phyloP scores from a whole-genome alignment of 2,797 vertebrate species.

The Crax fasciolata region DNA sequence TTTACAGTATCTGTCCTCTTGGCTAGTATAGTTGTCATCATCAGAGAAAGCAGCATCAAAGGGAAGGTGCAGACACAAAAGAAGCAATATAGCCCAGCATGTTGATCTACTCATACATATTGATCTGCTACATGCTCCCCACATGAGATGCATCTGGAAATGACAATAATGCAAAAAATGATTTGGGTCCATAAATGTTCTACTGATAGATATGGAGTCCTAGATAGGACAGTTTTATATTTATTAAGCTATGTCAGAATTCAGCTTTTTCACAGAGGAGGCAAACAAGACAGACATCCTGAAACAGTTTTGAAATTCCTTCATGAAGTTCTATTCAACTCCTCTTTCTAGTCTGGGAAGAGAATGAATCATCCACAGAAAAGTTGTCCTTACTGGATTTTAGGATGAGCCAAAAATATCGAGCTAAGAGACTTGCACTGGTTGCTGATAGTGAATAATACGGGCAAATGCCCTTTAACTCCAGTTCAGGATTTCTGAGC shows the following conservation, averaged over 20 bases:
- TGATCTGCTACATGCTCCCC: neutral
- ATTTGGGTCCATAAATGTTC: neutral
- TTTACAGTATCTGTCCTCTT: neutral
- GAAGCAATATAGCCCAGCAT: fast-evolving
- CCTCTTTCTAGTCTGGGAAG: neutral
- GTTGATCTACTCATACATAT: neutral
- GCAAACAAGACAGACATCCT: neutral
- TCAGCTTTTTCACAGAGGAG: neutral
- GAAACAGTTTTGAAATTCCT: neutral
- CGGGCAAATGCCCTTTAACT: neutral
- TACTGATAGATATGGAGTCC: neutral
- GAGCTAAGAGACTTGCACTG: neutral
- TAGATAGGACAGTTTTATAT: neutral
- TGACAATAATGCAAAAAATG: neutral
- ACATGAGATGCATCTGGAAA: neutral
- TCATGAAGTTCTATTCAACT: neutral
- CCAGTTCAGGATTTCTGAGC: neutral
- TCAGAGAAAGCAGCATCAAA: neutral
- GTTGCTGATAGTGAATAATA: neutral
- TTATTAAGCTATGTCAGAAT: neutral
- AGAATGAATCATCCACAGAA: neutral
- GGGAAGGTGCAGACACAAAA: fast-evolving
- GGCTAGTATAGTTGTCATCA: neutral
- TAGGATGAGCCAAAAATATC: neutral
- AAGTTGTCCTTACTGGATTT: neutral